Percentiles rank a stretch among this genome's conserved stretches.
Evolutionary conservation across 1,140 invertebrate genomes (phyloP).

Genomic region (Octopus sinensis): DNA sequence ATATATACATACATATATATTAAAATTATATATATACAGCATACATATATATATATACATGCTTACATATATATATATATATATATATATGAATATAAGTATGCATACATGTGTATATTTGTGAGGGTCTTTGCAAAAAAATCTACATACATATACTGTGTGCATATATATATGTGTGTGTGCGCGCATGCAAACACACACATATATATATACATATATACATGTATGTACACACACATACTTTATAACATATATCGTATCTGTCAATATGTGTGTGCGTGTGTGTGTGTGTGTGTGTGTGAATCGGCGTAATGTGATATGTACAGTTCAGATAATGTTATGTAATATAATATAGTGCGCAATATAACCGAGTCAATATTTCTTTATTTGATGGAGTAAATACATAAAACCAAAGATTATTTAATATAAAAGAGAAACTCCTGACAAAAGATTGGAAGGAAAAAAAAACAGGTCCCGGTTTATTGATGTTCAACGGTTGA

Average conservation of each 20-base stretch:
- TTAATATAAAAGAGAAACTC: too few relatives aligned
- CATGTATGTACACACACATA: background rate
- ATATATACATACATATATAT: background rate
- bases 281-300: background rate
- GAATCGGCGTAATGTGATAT: background rate
- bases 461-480: too few relatives aligned
- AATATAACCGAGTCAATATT: background rate
- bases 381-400: background rate
- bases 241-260: background rate
- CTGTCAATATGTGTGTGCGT: background rate
- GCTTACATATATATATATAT: background rate
- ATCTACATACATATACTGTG: too few relatives aligned
- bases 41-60: background rate
- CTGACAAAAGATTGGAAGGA: too few relatives aligned
- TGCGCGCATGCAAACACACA: background rate
- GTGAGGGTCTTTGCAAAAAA: background rate
- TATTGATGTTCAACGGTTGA: too few relatives aligned
- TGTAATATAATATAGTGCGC: background rate
- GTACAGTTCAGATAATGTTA: too few relatives aligned
- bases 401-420: background rate
- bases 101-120: slow-evolving; percentile 2
- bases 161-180: background rate
- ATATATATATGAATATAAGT: slow-evolving; percentile 3
- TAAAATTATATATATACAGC: too few relatives aligned
- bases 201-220: slow-evolving; percentile 3